Base-by-base conservation (phyloP, 2,797 vertebrate species). In the Tadarida brasiliensis region DNA sequence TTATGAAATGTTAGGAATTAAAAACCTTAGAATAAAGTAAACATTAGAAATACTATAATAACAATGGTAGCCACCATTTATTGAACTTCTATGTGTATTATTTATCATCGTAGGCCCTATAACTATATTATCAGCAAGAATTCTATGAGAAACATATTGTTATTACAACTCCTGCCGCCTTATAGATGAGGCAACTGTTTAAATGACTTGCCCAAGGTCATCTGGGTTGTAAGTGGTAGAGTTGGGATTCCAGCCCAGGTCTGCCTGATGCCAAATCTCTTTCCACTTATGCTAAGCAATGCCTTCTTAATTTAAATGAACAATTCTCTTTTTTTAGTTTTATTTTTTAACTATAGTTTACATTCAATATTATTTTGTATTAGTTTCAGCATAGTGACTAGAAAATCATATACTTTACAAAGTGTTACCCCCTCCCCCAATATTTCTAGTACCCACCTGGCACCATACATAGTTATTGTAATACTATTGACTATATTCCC, bases 1-100 rank as follows among this genome's bases (percentile, higher is more conserved):
- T 54, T 68, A 82, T 39, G 19, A 81, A 96, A 61, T 73, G 5
- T 91, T 70, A 82, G 35, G 33, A 89, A 83, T 83, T 86, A 56
- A 54, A 86, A 89, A 22, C 8, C 67, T 88, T 85, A 59, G 73
- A 8, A 81, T 80, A 57, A 81, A 65, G 1, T 73, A 81, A 59
- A 76, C n/a, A 71, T n/a, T 92, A 94, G 28, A 87, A 84, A 63
- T 35, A 19, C 57, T 82, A 30, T 47, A 56, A 26, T 24, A 61
- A 95, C 15, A 68, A 54, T 11, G 1, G 16, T 39, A 22, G 20
- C 22, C 28, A 71, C 4, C 24, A 57, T 68, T 65, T 92, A 90
- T 35, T 81, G 20, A 87, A 76, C 10, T 87, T 14, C 35, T 93
- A 11, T 19, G 51, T 68, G 33, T 85, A 65, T 83, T 22, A 57